These are phyloP conservation scores for Dorcus hopei DNA, from an alignment of 2,888 invertebrate genomes.

Conservation along the genomic window DNA sequence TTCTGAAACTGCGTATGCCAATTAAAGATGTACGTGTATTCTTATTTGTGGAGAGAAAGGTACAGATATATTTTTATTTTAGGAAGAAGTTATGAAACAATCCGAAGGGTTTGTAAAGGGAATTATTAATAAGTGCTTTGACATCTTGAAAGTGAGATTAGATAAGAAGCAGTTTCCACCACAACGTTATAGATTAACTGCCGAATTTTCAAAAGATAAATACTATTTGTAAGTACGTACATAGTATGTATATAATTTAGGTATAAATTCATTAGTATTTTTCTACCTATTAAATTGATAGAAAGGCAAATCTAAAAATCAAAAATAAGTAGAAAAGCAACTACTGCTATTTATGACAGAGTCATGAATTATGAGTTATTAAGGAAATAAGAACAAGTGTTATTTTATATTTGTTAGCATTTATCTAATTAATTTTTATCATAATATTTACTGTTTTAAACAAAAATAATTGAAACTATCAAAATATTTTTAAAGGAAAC, in stretches of 20 bases:
- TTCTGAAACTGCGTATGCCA: slow-evolving; percentile 73
- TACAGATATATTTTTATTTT: slow-evolving; percentile 1
- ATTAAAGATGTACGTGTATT: slow-evolving; percentile 60
- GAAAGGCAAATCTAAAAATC: too few relatives aligned
- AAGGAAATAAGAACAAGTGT: too few relatives aligned
- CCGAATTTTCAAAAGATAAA: slow-evolving; percentile 63
- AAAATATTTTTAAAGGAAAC: too few relatives aligned
- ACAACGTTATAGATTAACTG: slow-evolving; percentile 61
- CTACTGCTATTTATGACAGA: too few relatives aligned
- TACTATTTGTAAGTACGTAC: slow-evolving; percentile 20
- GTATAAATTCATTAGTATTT: slow-evolving; percentile 1
- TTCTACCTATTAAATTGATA: too few relatives aligned
- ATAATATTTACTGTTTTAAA: too few relatives aligned
- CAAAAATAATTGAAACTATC: too few relatives aligned
- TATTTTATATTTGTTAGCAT: too few relatives aligned
- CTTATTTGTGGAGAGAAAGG: too few relatives aligned
- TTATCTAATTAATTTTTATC: too few relatives aligned
- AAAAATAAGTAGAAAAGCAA: too few relatives aligned
- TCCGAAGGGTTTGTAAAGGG: slow-evolving; percentile 9
- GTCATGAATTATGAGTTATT: too few relatives aligned
- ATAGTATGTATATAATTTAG: slow-evolving; percentile 6
- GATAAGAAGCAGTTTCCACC: slow-evolving; percentile 61
- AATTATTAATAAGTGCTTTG: slow-evolving; percentile 48
- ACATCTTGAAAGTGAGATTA: slow-evolving; percentile 54
- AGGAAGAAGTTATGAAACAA: slow-evolving; percentile 8